Evolutionary conservation across 2,888 invertebrate genomes (phyloP), one percentile per base, ranked within the genome.

Genomic region (Trichacis sp.): DNA sequence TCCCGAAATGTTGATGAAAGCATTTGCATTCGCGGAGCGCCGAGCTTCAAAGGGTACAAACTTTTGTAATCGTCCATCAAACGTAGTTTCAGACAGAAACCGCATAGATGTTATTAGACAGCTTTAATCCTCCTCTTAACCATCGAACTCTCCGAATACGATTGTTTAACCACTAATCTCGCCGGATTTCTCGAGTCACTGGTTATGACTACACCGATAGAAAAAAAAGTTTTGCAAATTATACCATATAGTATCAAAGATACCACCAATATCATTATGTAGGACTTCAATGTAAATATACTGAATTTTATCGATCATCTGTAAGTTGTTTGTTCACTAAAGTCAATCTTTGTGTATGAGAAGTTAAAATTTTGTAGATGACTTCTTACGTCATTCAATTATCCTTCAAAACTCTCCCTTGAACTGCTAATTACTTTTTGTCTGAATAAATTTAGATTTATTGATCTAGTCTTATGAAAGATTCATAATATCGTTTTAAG

Each of bases 31-130:
- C 62, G 54, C 54, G 53, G 66, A 73, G 64, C 73, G 67, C 73
- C 76, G 77, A 72, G 70, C 72, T 67, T 72, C 69, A 71, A 65
- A 76, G 53, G 73, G 77, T 74, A 75, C 78, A 77, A 79, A 75
- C 71, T 62, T 68, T 73, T 73, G 73, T 69, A 73, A 70, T 73
- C 68, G 69, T 63, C 64, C 64, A 70, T 60, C 65, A 65, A 65
- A 68, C 53, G 56, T 53, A 63, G 48, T 62, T 66, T 49, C 33
- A 33, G 33, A 33, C 33, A 33, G 33, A n/a, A 33, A 33, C 33
- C 33, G 33, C 33, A 33, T 66, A 58, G 48, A 45, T 55, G 48
- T 55, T 62, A 52, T 59, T 59, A 59, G 58, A 59, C 54, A 46
- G 55, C 52, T 59, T 46, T 50, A 52, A 67, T 53, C 51, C 49